These are phyloP conservation scores for Sturnira hondurensis DNA, from an alignment of 2,113 vertebrate genomes.

Conservation along the genomic window DNA sequence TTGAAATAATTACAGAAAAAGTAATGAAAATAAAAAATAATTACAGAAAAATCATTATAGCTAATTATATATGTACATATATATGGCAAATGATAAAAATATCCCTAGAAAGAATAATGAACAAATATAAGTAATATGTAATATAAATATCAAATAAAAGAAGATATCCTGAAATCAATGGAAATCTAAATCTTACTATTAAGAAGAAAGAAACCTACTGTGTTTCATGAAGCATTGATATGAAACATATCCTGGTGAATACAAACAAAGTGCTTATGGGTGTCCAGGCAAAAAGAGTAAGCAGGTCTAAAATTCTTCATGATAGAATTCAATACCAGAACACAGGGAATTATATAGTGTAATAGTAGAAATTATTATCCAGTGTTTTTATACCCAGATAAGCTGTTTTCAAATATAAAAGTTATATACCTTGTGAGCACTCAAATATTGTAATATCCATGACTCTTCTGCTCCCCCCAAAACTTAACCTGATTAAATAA, in stretches of 20 bases:
- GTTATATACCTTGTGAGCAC: neutral
- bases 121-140: neutral
- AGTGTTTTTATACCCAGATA: neutral
- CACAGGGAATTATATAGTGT: neutral
- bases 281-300: neutral
- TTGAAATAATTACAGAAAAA: neutral
- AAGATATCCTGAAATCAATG: neutral
- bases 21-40: neutral
- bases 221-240: neutral
- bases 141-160: neutral
- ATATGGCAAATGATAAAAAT: neutral
- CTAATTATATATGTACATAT: neutral
- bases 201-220: neutral
- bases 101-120: neutral
- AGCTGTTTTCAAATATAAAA: neutral
- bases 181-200: neutral
- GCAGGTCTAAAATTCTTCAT: neutral
- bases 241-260: neutral
- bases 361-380: neutral
- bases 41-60: neutral
- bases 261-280: neutral
- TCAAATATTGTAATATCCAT: neutral
- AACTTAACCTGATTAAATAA: neutral
- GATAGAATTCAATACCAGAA: neutral
- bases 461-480: neutral